phyloP scores from a whole-genome alignment of 2,888 invertebrate species.

The Eristalis tenax region DNA sequence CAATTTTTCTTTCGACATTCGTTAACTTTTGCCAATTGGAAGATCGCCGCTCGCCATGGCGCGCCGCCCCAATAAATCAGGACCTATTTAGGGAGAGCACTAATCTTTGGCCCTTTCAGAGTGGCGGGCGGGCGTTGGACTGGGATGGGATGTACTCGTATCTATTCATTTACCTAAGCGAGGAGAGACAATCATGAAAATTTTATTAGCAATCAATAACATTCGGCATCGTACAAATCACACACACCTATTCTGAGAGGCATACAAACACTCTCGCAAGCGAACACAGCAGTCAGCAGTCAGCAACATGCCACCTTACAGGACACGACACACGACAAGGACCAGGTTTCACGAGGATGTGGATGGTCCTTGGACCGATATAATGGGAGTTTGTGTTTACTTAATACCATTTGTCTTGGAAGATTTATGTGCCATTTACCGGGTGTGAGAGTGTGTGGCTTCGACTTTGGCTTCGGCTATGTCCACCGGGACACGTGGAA shows the following conservation, averaged over 20 bases:
- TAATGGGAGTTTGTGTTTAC: conserved; percentile 71
- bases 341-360: conserved; percentile 5
- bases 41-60: not conserved
- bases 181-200: conserved; percentile 74
- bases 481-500: conserved; percentile 10
- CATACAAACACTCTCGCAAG: conserved; percentile 1
- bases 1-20: conserved; percentile 66
- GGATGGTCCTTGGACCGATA: conserved; percentile 43
- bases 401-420: conserved; percentile 70
- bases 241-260: conserved; percentile 52
- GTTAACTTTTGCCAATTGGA: conserved; percentile 67
- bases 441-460: conserved; percentile 15
- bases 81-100: conserved; percentile 56
- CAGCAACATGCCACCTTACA: not conserved
- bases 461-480: not conserved
- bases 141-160: not conserved
- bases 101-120: conserved; percentile 58
- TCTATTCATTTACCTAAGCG: conserved; percentile 63
- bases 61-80: conserved; percentile 51
- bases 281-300: too few relatives aligned
- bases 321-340: conserved; percentile 3
- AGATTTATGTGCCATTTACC: conserved; percentile 66
- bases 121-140: not conserved
- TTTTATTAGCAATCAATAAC: conserved; percentile 76
- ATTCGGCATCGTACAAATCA: conserved; percentile 74